Base-by-base conservation (phyloP, 1,140 invertebrate species). In the Drosophila carrolli region DNA sequence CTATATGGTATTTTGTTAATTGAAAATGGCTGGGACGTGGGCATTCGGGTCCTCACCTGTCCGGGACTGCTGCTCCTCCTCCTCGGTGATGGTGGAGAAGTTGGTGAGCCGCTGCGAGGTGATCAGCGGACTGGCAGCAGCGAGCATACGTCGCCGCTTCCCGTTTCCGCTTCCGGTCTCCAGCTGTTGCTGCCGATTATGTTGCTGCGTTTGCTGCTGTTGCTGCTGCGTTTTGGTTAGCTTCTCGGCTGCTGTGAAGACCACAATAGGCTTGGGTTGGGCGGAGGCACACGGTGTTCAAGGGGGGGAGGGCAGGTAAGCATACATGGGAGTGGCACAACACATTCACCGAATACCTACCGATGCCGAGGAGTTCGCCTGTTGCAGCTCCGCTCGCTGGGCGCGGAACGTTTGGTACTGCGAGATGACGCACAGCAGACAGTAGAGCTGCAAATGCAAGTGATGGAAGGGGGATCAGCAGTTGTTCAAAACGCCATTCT, bases 21-120 rank as follows among this genome's bases (percentile, higher is more conserved):
- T 59, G 13, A 47, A 38, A 40, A 60, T 48, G 7, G 5, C 32
- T 6, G 23, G 29, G 13, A 3, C 1, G n/a, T 1, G 27, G 9
- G 14, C n/a, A 8, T 9, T 35, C 29, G 37, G n/a, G 13, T 16
- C 6, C 46, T 58, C 38, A 71, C 59, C 66, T 58, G 71, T 43
- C 29, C 73, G 59, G n/a, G 57, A 84, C 37, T 75, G 74, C 27
- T 89, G 80, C 38, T 90, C 81, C 62, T 90, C 86, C 54, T 90
- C 86, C 56, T 86, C 86, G 68, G 84, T 89, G n/a, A 89, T 89
- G 73, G 84, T 89, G 27, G 81, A 86, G 37, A 86, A 88, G 32
- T 90, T 90, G 13, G 86, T 90, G 5, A 78, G 63, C 7, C 81
- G 76, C 61, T 91, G 88, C 0, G 81, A 90, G n/a, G 89, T 86